Conservation (phyloP, 2,888 invertebrate species). For the Andrena minutula region DNA sequence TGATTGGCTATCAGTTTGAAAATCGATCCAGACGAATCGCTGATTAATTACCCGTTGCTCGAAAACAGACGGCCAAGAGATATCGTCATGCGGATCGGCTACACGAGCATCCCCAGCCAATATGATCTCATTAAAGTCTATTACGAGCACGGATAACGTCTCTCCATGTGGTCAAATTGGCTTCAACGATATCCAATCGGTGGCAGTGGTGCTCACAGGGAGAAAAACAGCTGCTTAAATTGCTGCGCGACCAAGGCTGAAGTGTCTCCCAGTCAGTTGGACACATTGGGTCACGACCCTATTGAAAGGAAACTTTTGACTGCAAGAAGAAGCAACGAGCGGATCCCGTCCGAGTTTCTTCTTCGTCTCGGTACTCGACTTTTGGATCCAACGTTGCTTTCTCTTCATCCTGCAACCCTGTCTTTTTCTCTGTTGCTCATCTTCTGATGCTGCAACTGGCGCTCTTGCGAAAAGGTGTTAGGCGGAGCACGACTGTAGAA, state of each 20-base stretch:
- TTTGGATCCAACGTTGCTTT: conserved; percentile 1
- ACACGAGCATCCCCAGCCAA: conserved; percentile 21
- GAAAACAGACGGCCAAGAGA: conserved; percentile 19
- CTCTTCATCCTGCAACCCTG: background rate
- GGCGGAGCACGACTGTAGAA: background rate
- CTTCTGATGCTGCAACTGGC: background rate
- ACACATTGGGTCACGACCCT: conserved; percentile 69
- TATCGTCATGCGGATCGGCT: conserved; percentile 7
- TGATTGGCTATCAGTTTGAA: background rate
- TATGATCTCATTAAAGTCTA: conserved; percentile 52
- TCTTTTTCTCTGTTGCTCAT: background rate
- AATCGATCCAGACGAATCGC: conserved; percentile 10
- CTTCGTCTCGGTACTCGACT: background rate
- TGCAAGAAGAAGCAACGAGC: conserved; percentile 29
- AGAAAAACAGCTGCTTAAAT: conserved; percentile 54
- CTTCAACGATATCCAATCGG: conserved; percentile 42
- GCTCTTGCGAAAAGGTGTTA: background rate
- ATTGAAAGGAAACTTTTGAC: conserved; percentile 48
- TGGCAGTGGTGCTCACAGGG: conserved; percentile 21
- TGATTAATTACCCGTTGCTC: conserved; percentile 27
- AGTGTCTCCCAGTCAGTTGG: conserved; percentile 22
- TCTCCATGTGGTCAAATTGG: conserved; percentile 39
- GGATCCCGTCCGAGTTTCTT: conserved; percentile 1
- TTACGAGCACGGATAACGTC: conserved; percentile 38
- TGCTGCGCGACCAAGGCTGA: conserved; percentile 54